Evolutionary conservation across 2,888 invertebrate genomes (phyloP), one percentile per base, ranked within the genome.

Genomic region (Peribatodes rhomboidaria): DNA sequence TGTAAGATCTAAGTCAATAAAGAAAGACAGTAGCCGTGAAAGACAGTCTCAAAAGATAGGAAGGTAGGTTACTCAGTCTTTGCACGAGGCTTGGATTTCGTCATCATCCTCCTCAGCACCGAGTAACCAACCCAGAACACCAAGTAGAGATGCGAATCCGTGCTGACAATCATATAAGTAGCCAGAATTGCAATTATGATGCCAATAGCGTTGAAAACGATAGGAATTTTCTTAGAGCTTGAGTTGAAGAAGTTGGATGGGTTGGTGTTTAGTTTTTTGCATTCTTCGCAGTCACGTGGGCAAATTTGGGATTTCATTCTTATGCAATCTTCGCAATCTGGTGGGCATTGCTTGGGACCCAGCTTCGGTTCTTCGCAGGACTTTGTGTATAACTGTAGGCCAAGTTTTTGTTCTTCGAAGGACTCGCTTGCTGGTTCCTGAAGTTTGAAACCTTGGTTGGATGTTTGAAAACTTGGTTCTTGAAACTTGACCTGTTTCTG

Each of bases 121-220:
- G 92, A 92, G 65, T 88, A 93, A 33, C 77, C 75, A 2, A 93
- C 75, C 92, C 92, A 93, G 67, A 92, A 91, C 11, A 90, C 74
- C 11, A 93, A 75, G 58, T 90, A 93, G 4, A 92, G 60, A 18
- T 87, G 88, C 0, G 92, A 90, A 56, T 92, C 86, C 0, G 88
- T 87, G 11, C 82, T 84, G 0, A 92, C 75, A 20, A 92, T 86
- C 74, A 91, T 65, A 50, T 90, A 93, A 0, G 86, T 83, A 0
- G 89, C 90, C n/a, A 87, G 61, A 1, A 91, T 68, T 0, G 92
- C 91, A 0, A 90, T 74, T 0, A 91, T 39, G 8, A 92, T 84
- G 0, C 92, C 92, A 1, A 88, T 53, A 0, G 77, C 81, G 18
- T 85, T 88, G 60, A 88, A 84, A 3, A 88, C 44, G 1, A 89